phyloP scores from a whole-genome alignment of 64 coral and sea anemone species.

The Pachyseris speciosa region DNA sequence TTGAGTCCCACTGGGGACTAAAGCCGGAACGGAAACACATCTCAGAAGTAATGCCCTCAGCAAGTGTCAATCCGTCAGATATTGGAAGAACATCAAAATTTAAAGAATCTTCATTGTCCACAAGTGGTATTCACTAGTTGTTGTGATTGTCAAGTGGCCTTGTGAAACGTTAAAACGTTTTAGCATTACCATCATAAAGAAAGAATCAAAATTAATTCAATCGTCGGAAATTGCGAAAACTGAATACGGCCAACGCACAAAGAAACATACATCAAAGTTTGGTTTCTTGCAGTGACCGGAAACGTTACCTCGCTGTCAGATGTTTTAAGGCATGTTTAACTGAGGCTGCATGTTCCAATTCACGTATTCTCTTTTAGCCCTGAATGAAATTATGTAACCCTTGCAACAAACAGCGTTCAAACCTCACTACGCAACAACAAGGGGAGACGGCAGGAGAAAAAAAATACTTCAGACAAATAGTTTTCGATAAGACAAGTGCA shows the following conservation, averaged over 20 bases:
- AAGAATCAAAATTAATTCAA: not conserved
- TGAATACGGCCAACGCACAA: not conserved
- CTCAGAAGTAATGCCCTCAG: not conserved
- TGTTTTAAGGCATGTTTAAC: not conserved
- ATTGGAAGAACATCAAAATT: not conserved
- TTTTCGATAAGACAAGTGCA: not conserved
- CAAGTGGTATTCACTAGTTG: conserved; percentile 1
- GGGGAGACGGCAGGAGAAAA: too few relatives aligned
- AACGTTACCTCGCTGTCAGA: not conserved
- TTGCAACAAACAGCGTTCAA: too few relatives aligned
- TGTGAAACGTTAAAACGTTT: not conserved
- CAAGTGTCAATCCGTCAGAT: not conserved
- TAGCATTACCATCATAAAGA: conserved; percentile 20
- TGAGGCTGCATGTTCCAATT: not conserved
- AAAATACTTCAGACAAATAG: not conserved
- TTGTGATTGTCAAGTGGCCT: not conserved
- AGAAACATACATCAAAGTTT: not conserved
- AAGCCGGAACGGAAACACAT: not conserved
- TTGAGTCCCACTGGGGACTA: not conserved
- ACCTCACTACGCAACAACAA: too few relatives aligned
- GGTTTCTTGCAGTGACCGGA: not conserved
- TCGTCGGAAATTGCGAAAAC: not conserved
- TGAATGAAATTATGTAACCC: not conserved
- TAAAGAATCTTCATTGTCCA: not conserved
- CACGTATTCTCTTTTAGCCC: not conserved